Evolutionary conservation across 2,797 vertebrate species (phyloP), one percentile per base, ranked within the genome.

Genomic region (Sciurus vulgaris): DNA sequence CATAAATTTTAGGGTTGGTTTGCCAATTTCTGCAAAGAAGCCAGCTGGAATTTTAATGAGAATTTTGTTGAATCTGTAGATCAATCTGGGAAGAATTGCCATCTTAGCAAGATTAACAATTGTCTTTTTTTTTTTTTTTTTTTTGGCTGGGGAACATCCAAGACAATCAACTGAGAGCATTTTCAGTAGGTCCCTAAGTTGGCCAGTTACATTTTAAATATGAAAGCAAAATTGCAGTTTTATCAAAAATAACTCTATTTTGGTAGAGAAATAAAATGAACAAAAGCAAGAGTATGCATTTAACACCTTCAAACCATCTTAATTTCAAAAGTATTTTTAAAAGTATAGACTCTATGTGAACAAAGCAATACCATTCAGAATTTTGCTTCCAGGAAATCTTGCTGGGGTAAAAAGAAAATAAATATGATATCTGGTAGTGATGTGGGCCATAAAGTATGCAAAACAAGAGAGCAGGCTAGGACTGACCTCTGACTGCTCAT

Each of bases 241-340:
- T 30, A 28, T 78, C 6, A 86, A 61, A 91, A 79, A 69, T 63
- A 94, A 70, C 65, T 65, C 69, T 44, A 63, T 88, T 51, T 77
- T 44, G 65, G 14, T 15, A 93, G 51, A 81, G n/a, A 86, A 89
- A 49, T 41, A 87, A 49, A 90, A 89, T 69, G 35, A 92, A 78
- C 22, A 38, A 91, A 91, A 67, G 47, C 26, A 20, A 81, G 38
- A 51, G 2, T 38, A 28, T 33, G 41, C 54, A 35, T 49, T 86
- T 74, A 91, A 89, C 54, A 79, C 3, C 38, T 15, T 83, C 22
- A 26, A 89, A n/a, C 63, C 86, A 86, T 47, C 49, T 96, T 91
- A 92, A 67, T 67, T 67, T 67, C 33, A 67, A 67, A 67, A n/a
- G 33, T n/a, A n/a, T 61, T 67, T 93, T 95, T 49, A 35, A 67